These are phyloP conservation scores for Lobophora halterata DNA, from an alignment of 2,888 invertebrate species.

Conservation along the genomic window DNA sequence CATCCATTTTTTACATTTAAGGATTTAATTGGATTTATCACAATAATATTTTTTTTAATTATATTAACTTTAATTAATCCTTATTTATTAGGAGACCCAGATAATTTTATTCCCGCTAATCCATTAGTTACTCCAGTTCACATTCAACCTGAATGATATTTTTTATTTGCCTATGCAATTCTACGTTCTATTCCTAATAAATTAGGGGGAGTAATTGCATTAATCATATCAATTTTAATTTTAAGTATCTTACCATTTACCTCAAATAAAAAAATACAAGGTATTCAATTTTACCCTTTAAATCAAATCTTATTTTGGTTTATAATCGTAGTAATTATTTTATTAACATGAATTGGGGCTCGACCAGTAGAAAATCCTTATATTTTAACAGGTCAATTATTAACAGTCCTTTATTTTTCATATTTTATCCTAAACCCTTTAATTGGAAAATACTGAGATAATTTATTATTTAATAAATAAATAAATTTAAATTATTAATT, in stretches of 20 bases:
- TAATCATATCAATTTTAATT: constrained; percentile 84
- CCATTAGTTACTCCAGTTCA: constrained; percentile 85
- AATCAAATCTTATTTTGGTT: constrained; percentile 83
- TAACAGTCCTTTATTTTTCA: constrained; percentile 81
- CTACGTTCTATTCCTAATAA: constrained; percentile 90
- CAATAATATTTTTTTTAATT: constrained; percentile 76
- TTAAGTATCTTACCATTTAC: constrained; percentile 82
- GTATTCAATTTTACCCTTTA: constrained; percentile 81
- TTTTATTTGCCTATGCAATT: constrained; percentile 91
- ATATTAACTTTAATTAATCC: constrained; percentile 78
- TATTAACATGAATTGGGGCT: constrained; percentile 87
- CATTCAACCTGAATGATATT: constrained; percentile 93
- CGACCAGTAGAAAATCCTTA: constrained; percentile 85
- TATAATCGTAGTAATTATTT: constrained; percentile 75
- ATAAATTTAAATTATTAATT: no score
- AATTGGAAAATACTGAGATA: constrained; percentile 78
- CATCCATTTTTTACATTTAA: constrained; percentile 84
- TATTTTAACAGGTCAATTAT: constrained; percentile 81
- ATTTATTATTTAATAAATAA: constrained; percentile 54
- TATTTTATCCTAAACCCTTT: constrained; percentile 80
- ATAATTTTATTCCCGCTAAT: constrained; percentile 87
- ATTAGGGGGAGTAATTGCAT: constrained; percentile 86
- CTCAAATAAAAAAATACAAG: constrained; percentile 79
- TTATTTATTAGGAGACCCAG: constrained; percentile 84
- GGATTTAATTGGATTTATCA: constrained; percentile 82